Conservation (phyloP, 1,140 invertebrate species). For the Oryctes rhinoceros region DNA sequence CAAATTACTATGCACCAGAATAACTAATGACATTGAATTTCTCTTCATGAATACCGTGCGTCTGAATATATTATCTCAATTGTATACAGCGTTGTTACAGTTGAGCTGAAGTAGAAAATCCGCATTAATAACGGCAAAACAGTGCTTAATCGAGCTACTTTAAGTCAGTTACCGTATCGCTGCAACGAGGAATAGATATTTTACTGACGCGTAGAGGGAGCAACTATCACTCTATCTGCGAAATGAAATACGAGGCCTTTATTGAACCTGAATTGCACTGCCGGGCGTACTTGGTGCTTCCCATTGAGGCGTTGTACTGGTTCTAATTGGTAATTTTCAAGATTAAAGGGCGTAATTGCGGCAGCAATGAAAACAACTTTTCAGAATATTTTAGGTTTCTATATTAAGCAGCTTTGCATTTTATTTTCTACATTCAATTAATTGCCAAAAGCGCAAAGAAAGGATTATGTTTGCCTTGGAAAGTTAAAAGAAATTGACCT, state of each 20-base stretch:
- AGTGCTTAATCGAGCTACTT: neutral
- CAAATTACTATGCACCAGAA: neutral
- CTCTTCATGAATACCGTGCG: neutral
- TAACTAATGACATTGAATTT: neutral
- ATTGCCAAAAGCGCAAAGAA: too few species aligned
- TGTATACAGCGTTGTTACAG: neutral
- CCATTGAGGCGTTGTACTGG: neutral
- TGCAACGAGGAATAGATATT: neutral
- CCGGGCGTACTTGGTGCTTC: neutral
- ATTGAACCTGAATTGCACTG: neutral
- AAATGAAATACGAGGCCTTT: neutral
- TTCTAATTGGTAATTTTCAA: constrained; percentile 11
- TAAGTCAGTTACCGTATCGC: neutral
- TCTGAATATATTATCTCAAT: neutral
- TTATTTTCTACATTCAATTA: neutral
- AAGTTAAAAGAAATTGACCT: neutral
- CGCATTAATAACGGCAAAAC: neutral
- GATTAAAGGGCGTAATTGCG: neutral
- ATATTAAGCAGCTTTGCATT: neutral
- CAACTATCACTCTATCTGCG: neutral
- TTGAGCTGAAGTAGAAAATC: neutral
- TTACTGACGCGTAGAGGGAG: neutral
- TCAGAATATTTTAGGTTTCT: neutral
- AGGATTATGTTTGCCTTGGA: too few species aligned
- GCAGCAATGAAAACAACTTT: too few species aligned